phyloP scores from a whole-genome alignment of 2,113 vertebrate genomes.

The Passer domesticus region DNA sequence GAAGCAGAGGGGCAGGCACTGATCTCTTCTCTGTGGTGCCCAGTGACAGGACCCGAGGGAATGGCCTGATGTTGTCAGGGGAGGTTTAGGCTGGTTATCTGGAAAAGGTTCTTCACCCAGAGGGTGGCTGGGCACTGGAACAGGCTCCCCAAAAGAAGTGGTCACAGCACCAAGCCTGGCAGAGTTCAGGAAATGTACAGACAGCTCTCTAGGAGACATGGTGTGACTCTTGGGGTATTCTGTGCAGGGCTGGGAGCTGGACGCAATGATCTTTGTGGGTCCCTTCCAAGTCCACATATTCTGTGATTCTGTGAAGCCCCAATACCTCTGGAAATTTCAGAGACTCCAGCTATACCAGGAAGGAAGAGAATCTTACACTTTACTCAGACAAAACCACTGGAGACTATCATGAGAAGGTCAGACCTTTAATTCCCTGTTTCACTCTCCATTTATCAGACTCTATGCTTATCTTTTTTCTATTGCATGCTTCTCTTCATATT shows the following conservation, averaged over 20 bases:
- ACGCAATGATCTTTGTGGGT: accelerated
- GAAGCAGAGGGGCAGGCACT: not conserved
- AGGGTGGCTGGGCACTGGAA: not conserved
- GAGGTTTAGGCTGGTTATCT: not conserved
- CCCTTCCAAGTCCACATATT: not conserved
- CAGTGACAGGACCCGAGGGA: not conserved
- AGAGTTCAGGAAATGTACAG: not conserved
- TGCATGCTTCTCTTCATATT: accelerated
- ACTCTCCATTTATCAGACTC: not conserved
- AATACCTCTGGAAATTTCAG: not conserved
- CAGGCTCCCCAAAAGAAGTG: not conserved
- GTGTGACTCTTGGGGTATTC: not conserved
- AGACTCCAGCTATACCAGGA: not conserved
- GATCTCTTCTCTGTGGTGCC: no score
- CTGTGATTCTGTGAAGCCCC: not conserved
- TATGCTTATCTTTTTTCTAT: not conserved
- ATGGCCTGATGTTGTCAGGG: not conserved
- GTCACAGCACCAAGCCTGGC: not conserved
- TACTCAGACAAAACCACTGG: not conserved
- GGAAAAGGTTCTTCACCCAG: not conserved
- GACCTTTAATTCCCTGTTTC: not conserved
- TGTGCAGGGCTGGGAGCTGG: not conserved
- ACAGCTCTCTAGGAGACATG: no score
- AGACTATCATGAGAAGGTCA: not conserved
- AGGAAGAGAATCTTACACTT: not conserved